Percentiles rank a stretch among this genome's conserved stretches.
Evolutionary conservation across 2,113 vertebrate species (phyloP).

Genomic region (Brachionichthys hirsutus): DNA sequence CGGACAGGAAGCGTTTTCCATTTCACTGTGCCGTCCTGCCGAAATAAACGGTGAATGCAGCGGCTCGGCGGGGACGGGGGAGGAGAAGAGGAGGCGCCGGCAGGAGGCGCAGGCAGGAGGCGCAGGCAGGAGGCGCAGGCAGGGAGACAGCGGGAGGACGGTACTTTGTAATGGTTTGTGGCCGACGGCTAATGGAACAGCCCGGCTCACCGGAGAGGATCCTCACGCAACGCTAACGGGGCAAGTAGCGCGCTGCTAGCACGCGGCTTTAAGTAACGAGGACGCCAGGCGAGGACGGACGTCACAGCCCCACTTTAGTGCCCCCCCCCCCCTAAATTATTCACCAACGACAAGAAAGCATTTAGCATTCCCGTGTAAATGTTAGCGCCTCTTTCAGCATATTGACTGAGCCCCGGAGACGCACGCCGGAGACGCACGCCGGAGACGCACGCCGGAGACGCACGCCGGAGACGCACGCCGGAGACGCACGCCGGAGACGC

Average conservation of each 20-base stretch:
- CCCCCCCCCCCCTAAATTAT: constrained; percentile 47
- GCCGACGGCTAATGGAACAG: constrained; percentile 51
- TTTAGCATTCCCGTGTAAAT: constrained; percentile 47
- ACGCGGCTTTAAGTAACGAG: no score
- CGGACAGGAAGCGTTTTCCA: constrained; percentile 38
- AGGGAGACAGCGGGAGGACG: constrained; percentile 41
- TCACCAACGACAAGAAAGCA: constrained; percentile 33
- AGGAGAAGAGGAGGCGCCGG: not conserved
- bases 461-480: no score
- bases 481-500: no score
- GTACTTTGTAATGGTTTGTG: constrained; percentile 54
- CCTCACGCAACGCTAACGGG: no score
- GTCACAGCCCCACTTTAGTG: no score
- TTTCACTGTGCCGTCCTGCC: constrained; percentile 55
- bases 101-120: no score
- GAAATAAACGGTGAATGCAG: constrained; percentile 55
- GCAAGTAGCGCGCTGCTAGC: no score
- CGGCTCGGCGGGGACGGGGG: constrained; percentile 38
- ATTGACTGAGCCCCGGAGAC: no score
- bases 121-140: no score
- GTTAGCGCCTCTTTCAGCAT: constrained; percentile 42
- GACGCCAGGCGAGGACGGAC: no score
- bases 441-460: no score
- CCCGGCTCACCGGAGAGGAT: not conserved
- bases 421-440: no score